Percentiles rank a stretch among this genome's conserved stretches.
Evolutionary conservation across 2,797 vertebrate genomes (phyloP).

Genomic region (Fringilla coelebs): DNA sequence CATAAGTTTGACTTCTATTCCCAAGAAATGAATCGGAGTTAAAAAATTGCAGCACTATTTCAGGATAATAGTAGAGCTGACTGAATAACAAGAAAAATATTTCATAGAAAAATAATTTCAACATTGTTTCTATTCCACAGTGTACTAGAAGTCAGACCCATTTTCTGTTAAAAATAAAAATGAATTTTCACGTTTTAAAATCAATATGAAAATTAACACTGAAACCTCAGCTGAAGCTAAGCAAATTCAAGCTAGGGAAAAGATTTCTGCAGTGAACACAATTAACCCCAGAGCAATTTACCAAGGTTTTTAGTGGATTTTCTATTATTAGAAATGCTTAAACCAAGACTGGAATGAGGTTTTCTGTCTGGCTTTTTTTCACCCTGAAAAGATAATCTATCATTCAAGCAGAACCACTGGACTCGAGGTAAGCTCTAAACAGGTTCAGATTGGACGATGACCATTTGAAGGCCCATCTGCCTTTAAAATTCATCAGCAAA

Average conservation of each 20-base stretch:
- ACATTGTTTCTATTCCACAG: not conserved
- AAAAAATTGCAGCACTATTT: slow-evolving; percentile 16
- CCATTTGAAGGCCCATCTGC: not conserved
- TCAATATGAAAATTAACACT: slow-evolving; percentile 33
- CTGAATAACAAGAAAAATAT: slow-evolving; percentile 18
- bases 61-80: slow-evolving; percentile 16
- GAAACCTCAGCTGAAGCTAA: slow-evolving; percentile 8
- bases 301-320: slow-evolving; percentile 2
- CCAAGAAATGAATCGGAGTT: not conserved
- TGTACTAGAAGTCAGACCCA: not conserved
- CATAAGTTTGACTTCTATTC: slow-evolving; percentile 36
- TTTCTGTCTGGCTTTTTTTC: not conserved
- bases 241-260: slow-evolving; percentile 26
- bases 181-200: slow-evolving; percentile 20
- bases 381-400: not conserved
- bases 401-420: not conserved
- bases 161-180: slow-evolving; percentile 40
- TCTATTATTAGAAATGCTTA: slow-evolving; percentile 11
- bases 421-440: not conserved
- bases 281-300: slow-evolving; percentile 47
- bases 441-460: not conserved
- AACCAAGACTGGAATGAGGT: not conserved
- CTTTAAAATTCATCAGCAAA: not conserved
- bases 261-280: not conserved
- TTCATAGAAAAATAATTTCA: slow-evolving; percentile 33